Evolutionary conservation across 2,888 invertebrate species (phyloP), one percentile per base, ranked within the genome.

Genomic region (Rosalia funebris): DNA sequence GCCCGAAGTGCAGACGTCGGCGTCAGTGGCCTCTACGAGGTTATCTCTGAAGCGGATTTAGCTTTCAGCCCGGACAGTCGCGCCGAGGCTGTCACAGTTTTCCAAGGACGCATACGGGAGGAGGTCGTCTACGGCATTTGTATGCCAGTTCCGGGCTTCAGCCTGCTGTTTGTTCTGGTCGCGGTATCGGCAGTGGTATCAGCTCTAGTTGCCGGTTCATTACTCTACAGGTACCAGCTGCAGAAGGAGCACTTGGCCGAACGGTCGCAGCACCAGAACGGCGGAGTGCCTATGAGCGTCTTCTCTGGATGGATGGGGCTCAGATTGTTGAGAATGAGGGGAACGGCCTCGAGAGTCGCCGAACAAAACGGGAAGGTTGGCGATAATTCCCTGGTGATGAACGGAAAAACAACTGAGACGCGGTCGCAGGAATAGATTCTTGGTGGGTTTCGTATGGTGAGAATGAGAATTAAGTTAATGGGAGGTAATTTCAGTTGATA

Each of bases 51-150:
- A 80, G 93, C 94, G 1, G 96, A 96, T 80, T 83, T 96, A 36
- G 94, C 92, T 32, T 96, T 96, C 80, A 93, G 92, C 70, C 93
- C 95, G 0, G 91, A 93, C 72, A 85, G 87, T 48, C 86, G 88
- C 70, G 87, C 88, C 44, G 93, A 93, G 79, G 89, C 93, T 0
- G 93, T 93, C 0, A 93, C 93, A 1, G 92, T 94, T 0, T 93
- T 93, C 80, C 93, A 93, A 81, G 93, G 94, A 50, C 86, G 92
- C 76, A 94, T 93, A 75, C 86, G 91, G 45, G 94, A 95, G 79
- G 95, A 95, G 82, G 92, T 93, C 0, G 93, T 95, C 4, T 95
- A 95, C 79, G 95, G 95, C 20, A 93, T 95, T 50, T 95, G 95
- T 75, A 89, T 95, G 85, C 95, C 95, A 0, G 91, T 94, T 16